Percentiles rank a stretch among this genome's conserved stretches.
Evolutionary conservation across 2,888 invertebrate species (phyloP).

Genomic region (Eupithecia vulgata): DNA sequence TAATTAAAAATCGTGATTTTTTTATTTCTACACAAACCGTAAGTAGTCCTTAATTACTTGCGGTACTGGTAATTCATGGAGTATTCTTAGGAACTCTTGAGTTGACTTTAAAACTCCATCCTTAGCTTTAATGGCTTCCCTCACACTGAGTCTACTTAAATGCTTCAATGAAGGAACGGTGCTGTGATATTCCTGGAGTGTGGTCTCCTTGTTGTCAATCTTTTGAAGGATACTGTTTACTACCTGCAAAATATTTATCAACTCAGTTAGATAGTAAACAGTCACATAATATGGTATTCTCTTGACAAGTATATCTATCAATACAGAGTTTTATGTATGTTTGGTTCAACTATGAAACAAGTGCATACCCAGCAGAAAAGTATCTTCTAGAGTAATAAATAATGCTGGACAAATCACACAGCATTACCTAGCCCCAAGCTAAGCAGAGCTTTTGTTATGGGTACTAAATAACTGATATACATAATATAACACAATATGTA

Average conservation of each 20-base stretch:
- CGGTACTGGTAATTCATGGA: constrained; percentile 64
- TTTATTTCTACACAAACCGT: constrained; percentile 48
- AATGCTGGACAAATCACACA: no score
- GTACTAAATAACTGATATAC: no score
- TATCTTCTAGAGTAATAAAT: no score
- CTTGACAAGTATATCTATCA: no score
- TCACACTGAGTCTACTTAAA: constrained; percentile 63
- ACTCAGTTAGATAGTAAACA: background rate
- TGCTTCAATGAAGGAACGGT: constrained; percentile 67
- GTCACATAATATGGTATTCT: background rate
- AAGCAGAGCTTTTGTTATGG: no score
- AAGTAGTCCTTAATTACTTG: constrained; percentile 61
- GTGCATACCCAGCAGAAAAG: no score
- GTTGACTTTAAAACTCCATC: constrained; percentile 54
- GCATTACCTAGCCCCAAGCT: no score
- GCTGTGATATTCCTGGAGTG: constrained; percentile 51
- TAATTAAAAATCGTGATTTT: background rate
- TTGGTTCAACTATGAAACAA: no score
- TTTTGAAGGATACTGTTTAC: constrained; percentile 59
- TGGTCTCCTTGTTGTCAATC: constrained; percentile 56
- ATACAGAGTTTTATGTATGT: no score
- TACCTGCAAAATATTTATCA: constrained; percentile 52
- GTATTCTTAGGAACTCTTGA: constrained; percentile 55
- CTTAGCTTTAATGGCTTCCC: constrained; percentile 54
- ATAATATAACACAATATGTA: no score